A percentile compares a stretch with the other conserved stretches of the same genome.
These are phyloP conservation scores for Cyclophora albipunctata DNA, from an alignment of 2,888 invertebrate genomes.

Conservation along the genomic window DNA sequence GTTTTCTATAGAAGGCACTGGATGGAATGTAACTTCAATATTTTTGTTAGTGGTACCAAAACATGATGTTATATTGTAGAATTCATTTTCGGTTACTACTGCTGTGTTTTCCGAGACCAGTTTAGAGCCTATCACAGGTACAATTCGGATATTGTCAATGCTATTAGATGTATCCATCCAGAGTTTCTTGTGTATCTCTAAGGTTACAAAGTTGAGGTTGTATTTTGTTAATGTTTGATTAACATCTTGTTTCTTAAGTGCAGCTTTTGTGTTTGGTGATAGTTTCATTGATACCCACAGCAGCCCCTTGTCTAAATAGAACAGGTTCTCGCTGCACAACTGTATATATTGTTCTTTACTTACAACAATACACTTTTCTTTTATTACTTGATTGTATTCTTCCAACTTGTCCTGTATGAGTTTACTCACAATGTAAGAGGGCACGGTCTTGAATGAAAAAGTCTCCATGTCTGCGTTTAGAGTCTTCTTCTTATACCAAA, in stretches of 20 bases:
- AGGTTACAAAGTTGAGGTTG: constrained; percentile 46
- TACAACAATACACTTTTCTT: constrained; percentile 56
- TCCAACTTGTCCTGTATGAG: constrained; percentile 41
- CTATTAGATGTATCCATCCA: constrained; percentile 36
- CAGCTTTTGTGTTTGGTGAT: constrained; percentile 37
- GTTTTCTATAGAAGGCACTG: constrained; percentile 48
- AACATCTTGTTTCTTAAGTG: constrained; percentile 29
- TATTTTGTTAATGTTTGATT: constrained; percentile 29
- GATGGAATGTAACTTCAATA: constrained; percentile 49
- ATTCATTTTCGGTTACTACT: constrained; percentile 52
- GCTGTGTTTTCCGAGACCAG: constrained; percentile 38
- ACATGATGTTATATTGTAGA: constrained; percentile 41
- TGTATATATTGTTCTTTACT: constrained; percentile 56
- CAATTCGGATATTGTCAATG: constrained; percentile 46
- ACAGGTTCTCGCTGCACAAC: constrained; percentile 60
- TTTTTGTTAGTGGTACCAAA: constrained; percentile 39
- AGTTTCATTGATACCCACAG: constrained; percentile 60
- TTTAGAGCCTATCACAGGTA: constrained; percentile 52
- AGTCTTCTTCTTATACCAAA: constrained; percentile 33
- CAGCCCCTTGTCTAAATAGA: constrained; percentile 61
- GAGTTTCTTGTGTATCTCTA: constrained; percentile 55
- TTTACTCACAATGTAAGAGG: constrained; percentile 32
- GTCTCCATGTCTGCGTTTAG: constrained; percentile 35
- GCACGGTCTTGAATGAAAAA: constrained; percentile 42
- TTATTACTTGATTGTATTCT: constrained; percentile 39